Evolutionary conservation across 2,113 vertebrate species (phyloP).

Genomic region (Cottus gobio): DNA sequence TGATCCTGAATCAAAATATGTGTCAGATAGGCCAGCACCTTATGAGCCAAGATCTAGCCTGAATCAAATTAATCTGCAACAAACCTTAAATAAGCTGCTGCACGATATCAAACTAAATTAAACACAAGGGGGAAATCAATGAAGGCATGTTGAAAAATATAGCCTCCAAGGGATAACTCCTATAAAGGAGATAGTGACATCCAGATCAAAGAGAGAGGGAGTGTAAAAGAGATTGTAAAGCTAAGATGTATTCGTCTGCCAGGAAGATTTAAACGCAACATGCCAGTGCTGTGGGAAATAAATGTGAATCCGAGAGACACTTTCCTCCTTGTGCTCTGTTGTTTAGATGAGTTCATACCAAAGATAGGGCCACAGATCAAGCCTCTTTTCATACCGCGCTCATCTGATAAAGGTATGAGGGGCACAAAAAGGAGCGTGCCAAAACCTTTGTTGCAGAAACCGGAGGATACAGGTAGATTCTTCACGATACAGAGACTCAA

Average conservation of each 20-base stretch:
- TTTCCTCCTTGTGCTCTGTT: constrained; percentile 34
- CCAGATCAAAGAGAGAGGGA: not conserved
- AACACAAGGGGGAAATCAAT: constrained; percentile 31
- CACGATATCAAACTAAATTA: constrained; percentile 16
- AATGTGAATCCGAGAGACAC: constrained; percentile 15
- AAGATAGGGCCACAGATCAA: constrained; percentile 16
- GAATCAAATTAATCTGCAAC: constrained; percentile 17
- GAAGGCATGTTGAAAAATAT: not conserved
- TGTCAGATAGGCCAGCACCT: not conserved
- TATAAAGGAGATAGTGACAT: not conserved
- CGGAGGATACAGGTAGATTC: constrained; percentile 49
- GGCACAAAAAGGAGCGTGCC: constrained; percentile 42
- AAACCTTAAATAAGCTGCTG: constrained; percentile 5
- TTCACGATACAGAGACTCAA: constrained; percentile 43
- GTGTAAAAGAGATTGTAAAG: not conserved
- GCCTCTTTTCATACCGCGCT: constrained; percentile 15
- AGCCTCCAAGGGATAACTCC: not conserved
- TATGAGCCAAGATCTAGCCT: not conserved
- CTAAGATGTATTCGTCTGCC: constrained; percentile 1
- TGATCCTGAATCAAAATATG: constrained; percentile 17
- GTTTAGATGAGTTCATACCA: constrained; percentile 25
- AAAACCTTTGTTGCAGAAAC: constrained; percentile 39
- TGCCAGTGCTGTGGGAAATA: constrained; percentile 17
- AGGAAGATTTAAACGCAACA: constrained; percentile 9
- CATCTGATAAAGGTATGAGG: constrained; percentile 50